Evolutionary conservation across 2,797 vertebrate genomes (phyloP), one percentile per base, ranked within the genome.

Genomic region (Chloroceryle inda): DNA sequence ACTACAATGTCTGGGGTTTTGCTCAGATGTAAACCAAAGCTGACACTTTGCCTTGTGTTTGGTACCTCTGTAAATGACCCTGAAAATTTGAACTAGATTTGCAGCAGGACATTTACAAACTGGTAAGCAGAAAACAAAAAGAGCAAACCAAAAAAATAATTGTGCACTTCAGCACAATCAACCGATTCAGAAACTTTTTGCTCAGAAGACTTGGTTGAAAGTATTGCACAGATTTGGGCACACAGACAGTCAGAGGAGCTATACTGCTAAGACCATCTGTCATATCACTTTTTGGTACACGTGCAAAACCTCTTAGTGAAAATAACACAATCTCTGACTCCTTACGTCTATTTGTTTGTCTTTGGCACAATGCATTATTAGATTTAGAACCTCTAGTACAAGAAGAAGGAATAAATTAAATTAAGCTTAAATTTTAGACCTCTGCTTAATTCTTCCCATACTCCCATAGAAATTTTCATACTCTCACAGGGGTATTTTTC

Each of bases 1-100:
- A 71, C 42, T 33, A 52, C n/a, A 59, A 53, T 35, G 67, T 79
- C 63, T 69, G 45, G 27, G 47, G 69, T 62, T 78, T n/a, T 86
- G 80, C 56, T 93, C 42, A 81, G 56, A 90, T 72, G 22, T 58
- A 92, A 96, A 95, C 37, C 49, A 85, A 94, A 86, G 55, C 40
- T 55, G 66, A 91, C 52, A 53, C 35, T 76, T 78, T 47, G n/a
- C n/a, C 44, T 64, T 20, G 47, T 89, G 33, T 45, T 67, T 45
- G 12, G 40, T 52, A 75, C 29, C 44, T 86, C 71, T 77, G 45
- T 29, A 92, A 89, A 59, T 71, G 81, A 94, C 64, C 62, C 81
- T 4, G 6, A 96, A 97, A 77, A 85, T 83, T 29, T 88, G 45
- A 92, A 78, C 44, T 62, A 69, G 53, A 66, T 21, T 89, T 94